These are phyloP conservation scores for Aurelia coerulea DNA, from an alignment of 30 jellyfish, hydroid and myxozoan genomes.

Conservation along the genomic window DNA sequence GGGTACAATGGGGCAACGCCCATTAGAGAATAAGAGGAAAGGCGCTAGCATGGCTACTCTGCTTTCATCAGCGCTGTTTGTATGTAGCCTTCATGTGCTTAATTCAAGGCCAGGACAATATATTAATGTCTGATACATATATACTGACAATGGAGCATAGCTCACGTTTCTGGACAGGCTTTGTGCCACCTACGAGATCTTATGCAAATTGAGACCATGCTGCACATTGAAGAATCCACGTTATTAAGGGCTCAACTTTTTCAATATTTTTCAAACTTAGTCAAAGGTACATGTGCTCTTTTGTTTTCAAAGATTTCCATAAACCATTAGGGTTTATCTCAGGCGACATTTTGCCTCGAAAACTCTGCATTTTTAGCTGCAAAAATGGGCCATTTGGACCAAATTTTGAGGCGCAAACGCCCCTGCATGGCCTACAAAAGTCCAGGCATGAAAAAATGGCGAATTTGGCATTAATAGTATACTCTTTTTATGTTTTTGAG, in stretches of 20 bases:
- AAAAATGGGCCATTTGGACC: conserved; percentile 24
- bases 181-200: conserved; percentile 42
- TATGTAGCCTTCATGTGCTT: conserved; percentile 59
- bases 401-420: neutral
- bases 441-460: conserved; percentile 16
- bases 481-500: conserved; percentile 48
- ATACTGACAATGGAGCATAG: conserved; percentile 37
- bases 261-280: conserved; percentile 75
- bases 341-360: conserved; percentile 32
- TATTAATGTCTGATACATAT: conserved; percentile 31
- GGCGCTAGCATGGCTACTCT: conserved; percentile 28
- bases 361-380: conserved; percentile 51
- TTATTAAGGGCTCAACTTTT: conserved; percentile 65
- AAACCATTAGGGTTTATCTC: conserved; percentile 72
- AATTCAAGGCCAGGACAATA: conserved; percentile 30
- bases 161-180: conserved; percentile 63
- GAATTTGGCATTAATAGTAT: conserved; percentile 51
- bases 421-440: conserved; percentile 31
- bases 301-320: conserved; percentile 87
- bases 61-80: conserved; percentile 34
- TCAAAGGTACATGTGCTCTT: conserved; percentile 93
- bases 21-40: conserved; percentile 20
- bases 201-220: conserved; percentile 77
- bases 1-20: conserved; percentile 69
- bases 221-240: conserved; percentile 74